Evolutionary conservation across 1,140 invertebrate genomes (phyloP).

Genomic region (Plectrocnemia conspersa): DNA sequence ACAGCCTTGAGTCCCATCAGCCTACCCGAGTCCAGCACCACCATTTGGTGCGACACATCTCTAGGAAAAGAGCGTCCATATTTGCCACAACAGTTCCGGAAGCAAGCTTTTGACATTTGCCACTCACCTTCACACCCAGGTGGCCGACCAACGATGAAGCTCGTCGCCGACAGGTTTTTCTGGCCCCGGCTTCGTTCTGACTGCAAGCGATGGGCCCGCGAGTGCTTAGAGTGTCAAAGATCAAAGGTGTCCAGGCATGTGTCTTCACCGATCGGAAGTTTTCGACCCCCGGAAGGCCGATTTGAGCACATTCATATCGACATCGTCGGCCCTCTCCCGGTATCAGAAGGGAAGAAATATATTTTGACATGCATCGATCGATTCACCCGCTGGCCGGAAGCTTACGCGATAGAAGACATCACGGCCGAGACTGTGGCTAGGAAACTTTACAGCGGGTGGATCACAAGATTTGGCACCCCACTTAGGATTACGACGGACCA

Average conservation of each 20-base stretch:
- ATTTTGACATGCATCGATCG: conserved; percentile 44
- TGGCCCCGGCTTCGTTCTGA: too few relatives aligned
- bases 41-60: neutral
- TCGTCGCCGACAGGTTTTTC: conserved; percentile 34
- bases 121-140: conserved; percentile 30
- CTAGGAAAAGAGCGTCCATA: conserved; percentile 17
- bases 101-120: conserved; percentile 15
- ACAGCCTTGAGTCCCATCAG: neutral
- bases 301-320: conserved; percentile 37
- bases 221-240: too few relatives aligned
- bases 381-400: conserved; percentile 45
- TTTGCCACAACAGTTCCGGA: conserved; percentile 15
- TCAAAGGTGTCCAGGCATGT: conserved; percentile 23
- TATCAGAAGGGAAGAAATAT: conserved; percentile 38
- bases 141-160: conserved; percentile 22
- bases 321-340: conserved; percentile 39
- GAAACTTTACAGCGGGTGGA: neutral
- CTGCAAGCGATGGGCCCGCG: too few relatives aligned
- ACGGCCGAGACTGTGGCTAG: neutral
- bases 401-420: neutral
- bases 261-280: conserved; percentile 27
- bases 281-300: conserved; percentile 34
- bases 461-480: neutral
- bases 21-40: conserved; percentile 6
- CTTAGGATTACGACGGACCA: neutral